Evolutionary conservation across 2,113 vertebrate genomes (phyloP), one percentile per base, ranked within the genome.

Genomic region (Bettongia penicillata): DNA sequence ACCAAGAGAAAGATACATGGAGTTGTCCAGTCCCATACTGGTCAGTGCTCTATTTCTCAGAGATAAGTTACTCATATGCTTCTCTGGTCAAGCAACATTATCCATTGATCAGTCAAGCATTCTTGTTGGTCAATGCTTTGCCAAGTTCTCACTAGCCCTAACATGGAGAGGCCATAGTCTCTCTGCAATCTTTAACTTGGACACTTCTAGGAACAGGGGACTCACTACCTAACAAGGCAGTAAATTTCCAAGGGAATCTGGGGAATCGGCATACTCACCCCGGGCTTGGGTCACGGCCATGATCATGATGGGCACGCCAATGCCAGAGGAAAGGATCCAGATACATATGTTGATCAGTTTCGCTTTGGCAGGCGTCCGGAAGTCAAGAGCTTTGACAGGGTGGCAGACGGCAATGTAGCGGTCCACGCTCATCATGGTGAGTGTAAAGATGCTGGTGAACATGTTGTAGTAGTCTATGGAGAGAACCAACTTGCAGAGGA

Each of bases 391-490:
- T 92, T 98, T 99, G 93, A 99, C 99, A 0, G 99, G 99, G 97
- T 99, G 99, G 95, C 99, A 99, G 22, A 99, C 99, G 0, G 99
- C 99, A 0, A 99, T 97, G 96, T 99, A 99, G 94, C 99, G 99
- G 97, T 99, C 99, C 47, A 99, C 99, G 0, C 99, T 99, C 99
- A 99, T 99, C 99, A 99, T 99, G 94, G 99, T 99, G 96, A 99
- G 99, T 0, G 99, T 99, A 98, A 99, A 99, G 98, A 99, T 99
- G 97, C 99, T 99, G 96, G 99, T 99, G 98, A 99, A 99, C 99
- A 99, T 99, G 96, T 99, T 99, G 99, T 99, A 99, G 98, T 99
- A 99, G 98, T 99, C 99, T 0, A 99, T 99, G 98, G 99, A 99
- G 8, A 99, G 99, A 94, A 99, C 99, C 0, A 98, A 97, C 97